Evolutionary conservation across 2,797 vertebrate genomes (phyloP), one percentile per base, ranked within the genome.

Genomic region (Rhynchotus rufescens): DNA sequence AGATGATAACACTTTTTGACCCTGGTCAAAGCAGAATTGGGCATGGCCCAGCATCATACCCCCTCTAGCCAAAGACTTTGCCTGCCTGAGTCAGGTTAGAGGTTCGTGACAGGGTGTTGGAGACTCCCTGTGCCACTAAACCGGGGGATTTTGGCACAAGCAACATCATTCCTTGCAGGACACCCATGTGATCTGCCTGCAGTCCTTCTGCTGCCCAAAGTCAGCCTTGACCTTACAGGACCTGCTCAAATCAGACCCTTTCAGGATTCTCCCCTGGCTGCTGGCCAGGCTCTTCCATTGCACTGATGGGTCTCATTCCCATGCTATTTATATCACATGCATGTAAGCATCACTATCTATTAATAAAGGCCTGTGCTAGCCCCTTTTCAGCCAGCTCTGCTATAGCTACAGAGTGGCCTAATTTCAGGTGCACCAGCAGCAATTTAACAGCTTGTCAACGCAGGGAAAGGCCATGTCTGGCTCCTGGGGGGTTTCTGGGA

Each of bases 271-370:
- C 8, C 34, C 30, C 57, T 60, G 73, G 54, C 10, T 1, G 1
- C 25, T 51, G 85, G 22, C 80, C 60, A 51, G 40, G 17, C 76
- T 40, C 47, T 77, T 56, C 49, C 47, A 54, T 74, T 20, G 60
- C 25, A 0, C 32, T 20, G 5, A 20, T 23, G 61, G 45, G 34
- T 71, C 47, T 66, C 72, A 13, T 71, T 73, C 1, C 1, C 30
- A 15, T 4, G 3, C 68, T 74, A 25, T 77, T 80, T 54, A 4
- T 34, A 64, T 47, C 52, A n/a, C 57, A 10, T 4, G 45, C 32
- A 6, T 0, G 6, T 21, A 20, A 75, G 22, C 5, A 3, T 6
- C 0, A 0, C 38, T 71, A 12, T 26, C 51, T n/a, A 9, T 49
- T 10, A 16, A 21, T 5, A 60, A 13, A 30, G 52, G n/a, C 25